Base-by-base conservation (phyloP, 2,113 vertebrate genomes). In the Sylvietta virens region DNA sequence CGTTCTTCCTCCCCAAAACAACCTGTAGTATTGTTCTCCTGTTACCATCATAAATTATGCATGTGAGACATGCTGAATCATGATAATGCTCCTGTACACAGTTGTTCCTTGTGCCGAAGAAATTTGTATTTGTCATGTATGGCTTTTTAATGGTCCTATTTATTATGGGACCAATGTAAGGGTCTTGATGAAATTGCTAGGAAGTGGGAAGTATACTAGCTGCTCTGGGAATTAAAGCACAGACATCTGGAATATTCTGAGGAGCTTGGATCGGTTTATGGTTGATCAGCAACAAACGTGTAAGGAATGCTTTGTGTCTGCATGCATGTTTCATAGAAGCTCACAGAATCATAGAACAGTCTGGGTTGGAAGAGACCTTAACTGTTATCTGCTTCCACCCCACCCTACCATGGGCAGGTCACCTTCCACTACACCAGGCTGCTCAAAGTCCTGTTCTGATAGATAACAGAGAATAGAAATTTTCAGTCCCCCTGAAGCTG, bases 101-200 rank as follows among this genome's bases (percentile, higher is more conserved):
- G 44, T 23, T 30, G 37, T 69, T 80, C 62, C 51, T 13, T 6
- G 35, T 1, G 7, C 58, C 88, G n/a, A 69, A 80, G n/a, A 88
- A 83, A 90, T 70, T 18, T 0, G 0, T 58, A 21, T 57, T 78
- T 37, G 15, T 45, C 42, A 35, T 13, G 10, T 51, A 39, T 0
- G 0, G 23, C 45, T 62, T 85, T 76, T 69, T 79, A 45, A 72
- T 37, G 27, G 22, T 71, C 16, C 31, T 57, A 3, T 61, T 94
- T 81, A 65, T 44, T 60, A 31, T 0, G 0, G 15, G 15, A 57
- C 33, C 0, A 0, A 40, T 9, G 9, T 30, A 30, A 48, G 20
- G 37, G 26, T 79, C 47, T 66, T 54, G 73, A 26, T 8, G 31
- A 40, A 69, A 72, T 69, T 81, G 40, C n/a, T 28, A 37, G 56